Conservation (phyloP, 2,888 invertebrate species). For the Barypeithes pellucidus region DNA sequence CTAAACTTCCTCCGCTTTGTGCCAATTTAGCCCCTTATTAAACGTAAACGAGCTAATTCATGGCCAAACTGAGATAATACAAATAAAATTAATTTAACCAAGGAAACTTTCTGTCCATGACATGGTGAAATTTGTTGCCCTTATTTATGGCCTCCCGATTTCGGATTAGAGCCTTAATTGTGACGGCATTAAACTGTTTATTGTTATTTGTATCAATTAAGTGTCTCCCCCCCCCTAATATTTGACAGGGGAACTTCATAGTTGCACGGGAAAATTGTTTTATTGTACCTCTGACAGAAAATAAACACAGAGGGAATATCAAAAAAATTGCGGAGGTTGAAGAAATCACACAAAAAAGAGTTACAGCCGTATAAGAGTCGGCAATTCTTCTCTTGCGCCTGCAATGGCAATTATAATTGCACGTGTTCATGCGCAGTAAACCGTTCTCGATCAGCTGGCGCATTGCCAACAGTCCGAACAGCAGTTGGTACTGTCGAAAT, state of each 20-base stretch:
- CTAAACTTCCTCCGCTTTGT: slow-evolving; percentile 23
- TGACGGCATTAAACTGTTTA: slow-evolving; percentile 25
- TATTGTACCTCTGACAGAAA: no score
- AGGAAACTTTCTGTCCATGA: slow-evolving; percentile 40
- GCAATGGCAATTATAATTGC: no score
- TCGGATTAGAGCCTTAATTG: slow-evolving; percentile 19
- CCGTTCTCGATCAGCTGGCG: no score
- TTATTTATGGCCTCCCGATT: slow-evolving; percentile 27
- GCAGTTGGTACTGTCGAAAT: no score
- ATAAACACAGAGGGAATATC: no score
- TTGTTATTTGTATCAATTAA: slow-evolving; percentile 28
- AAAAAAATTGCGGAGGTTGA: no score
- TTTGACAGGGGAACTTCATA: neutral
- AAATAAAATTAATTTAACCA: slow-evolving; percentile 42
- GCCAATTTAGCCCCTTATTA: slow-evolving; percentile 30
- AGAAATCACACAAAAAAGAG: no score
- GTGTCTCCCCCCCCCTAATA: slow-evolving; percentile 7
- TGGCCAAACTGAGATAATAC: slow-evolving; percentile 39
- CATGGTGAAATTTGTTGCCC: slow-evolving; percentile 35
- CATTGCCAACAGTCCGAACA: no score
- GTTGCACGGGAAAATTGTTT: neutral
- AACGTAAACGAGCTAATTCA: slow-evolving; percentile 41
- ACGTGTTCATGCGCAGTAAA: no score
- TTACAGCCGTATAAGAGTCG: no score
- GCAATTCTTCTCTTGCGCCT: no score